Percentiles rank a stretch among this genome's conserved stretches.
phyloP scores from a whole-genome alignment of 1,140 invertebrate genomes.

The Drosophila watanabei region DNA sequence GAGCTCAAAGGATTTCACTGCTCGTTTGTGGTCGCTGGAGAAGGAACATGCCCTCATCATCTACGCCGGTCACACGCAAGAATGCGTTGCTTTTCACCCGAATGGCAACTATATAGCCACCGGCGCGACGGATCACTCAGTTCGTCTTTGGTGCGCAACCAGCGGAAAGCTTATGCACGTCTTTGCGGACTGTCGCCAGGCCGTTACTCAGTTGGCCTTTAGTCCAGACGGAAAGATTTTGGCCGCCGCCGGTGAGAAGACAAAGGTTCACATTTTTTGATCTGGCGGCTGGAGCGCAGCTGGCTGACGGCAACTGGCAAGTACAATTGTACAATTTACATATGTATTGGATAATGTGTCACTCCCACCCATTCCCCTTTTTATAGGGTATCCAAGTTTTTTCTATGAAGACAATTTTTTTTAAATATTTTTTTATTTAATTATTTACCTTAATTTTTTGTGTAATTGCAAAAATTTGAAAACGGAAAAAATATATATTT shows the following conservation, averaged over 20 bases:
- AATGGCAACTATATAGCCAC: constrained; percentile 93
- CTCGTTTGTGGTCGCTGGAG: constrained; percentile 94
- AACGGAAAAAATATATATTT: no score
- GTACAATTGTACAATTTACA: no score
- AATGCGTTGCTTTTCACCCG: constrained; percentile 93
- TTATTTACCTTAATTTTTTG: no score
- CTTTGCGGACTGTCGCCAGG: constrained; percentile 92
- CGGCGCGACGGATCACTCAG: constrained; percentile 91
- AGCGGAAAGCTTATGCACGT: constrained; percentile 90
- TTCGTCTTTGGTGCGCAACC: constrained; percentile 90
- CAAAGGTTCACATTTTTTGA: constrained; percentile 88
- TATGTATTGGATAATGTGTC: no score
- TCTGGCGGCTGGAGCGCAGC: constrained; percentile 87
- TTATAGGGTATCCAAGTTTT: no score
- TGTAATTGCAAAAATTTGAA: no score
- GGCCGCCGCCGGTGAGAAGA: constrained; percentile 90
- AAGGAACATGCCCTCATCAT: constrained; percentile 92
- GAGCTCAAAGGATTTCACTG: constrained; percentile 94
- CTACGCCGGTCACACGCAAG: constrained; percentile 93
- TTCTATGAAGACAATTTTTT: no score
- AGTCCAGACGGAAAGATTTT: constrained; percentile 93
- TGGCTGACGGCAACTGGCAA: no score
- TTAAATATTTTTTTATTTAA: no score
- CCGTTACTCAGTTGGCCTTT: constrained; percentile 91
- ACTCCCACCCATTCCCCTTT: no score